phyloP scores from a whole-genome alignment of 2,113 vertebrate species.

The Neogobius melanostomus region DNA sequence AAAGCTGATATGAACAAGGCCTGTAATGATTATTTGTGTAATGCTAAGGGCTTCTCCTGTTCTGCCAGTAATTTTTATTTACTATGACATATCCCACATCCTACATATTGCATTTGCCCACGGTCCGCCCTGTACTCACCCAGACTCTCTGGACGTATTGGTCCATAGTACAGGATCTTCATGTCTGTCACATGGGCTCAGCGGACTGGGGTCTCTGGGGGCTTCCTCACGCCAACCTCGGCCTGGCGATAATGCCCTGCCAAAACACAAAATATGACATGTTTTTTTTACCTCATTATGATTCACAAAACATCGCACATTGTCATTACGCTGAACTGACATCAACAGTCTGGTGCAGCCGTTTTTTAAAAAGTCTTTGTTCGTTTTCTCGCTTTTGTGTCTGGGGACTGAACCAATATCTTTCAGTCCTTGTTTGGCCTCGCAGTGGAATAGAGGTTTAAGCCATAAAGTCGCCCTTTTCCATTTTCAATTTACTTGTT shows the following conservation, averaged over 20 bases:
- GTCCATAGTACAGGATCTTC: slow-evolving; percentile 44
- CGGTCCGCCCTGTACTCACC: slow-evolving; percentile 35
- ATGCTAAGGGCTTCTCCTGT: too few relatives aligned
- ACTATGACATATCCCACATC: too few relatives aligned
- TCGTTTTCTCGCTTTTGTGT: background rate
- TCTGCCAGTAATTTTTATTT: too few relatives aligned
- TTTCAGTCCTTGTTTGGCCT: background rate
- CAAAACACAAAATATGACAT: background rate
- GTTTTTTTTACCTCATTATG: too few relatives aligned
- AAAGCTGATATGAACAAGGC: too few relatives aligned
- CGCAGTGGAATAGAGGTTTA: background rate
- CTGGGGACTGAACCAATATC: background rate
- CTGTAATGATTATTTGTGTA: too few relatives aligned
- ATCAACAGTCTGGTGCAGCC: background rate
- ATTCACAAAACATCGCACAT: too few relatives aligned
- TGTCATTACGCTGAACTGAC: too few relatives aligned
- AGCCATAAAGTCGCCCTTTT: background rate
- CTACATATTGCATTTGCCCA: background rate
- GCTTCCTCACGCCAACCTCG: background rate
- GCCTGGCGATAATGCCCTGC: slow-evolving; percentile 8
- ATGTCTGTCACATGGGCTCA: slow-evolving; percentile 49
- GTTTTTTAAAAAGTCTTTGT: background rate
- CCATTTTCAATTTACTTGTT: background rate
- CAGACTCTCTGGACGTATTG: slow-evolving; percentile 28
- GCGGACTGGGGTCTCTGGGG: slow-evolving; percentile 16